Evolutionary conservation across 2,113 vertebrate species (phyloP), one percentile per base, ranked within the genome.

Genomic region (Pica pica): DNA sequence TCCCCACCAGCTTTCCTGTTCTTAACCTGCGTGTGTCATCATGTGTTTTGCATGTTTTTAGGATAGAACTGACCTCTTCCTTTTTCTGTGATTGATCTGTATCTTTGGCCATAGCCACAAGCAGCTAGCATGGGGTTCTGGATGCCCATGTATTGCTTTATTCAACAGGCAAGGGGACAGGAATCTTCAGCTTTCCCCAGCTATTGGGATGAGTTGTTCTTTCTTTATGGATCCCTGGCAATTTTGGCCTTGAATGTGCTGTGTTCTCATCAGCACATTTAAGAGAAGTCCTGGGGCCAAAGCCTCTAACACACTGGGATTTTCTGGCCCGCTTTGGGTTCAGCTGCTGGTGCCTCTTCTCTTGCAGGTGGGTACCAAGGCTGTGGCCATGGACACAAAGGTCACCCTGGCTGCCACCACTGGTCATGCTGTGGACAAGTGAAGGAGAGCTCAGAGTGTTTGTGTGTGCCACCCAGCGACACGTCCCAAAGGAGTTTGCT

Each of bases 391-490:
- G 97, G 98, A 33, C 99, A 99, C 94, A 99, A 98, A 94, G 99
- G 98, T 50, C 99, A 99, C 93, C 99, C 99, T 1, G 99, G 99
- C 41, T 98, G 98, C 91, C 98, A 98, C 1, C 99, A 99, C 97
- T 99, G 99, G 99, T 99, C 99, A 0, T 99, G 99, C 96, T 99
- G 99, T 77, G 99, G 99, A 67, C 98, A 97, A 82, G 97, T 98
- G 8, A 75, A 82, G 3, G 98, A 99, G 97, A 97, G 91, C 77
- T 99, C 98, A 0, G 99, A 99, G 74, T 99, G 98, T 49, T 95
- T 96, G 11, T 27, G 69, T 42, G 71, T 4, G 47, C 50, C 95
- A 11, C 86, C 71, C 8, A 87, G 92, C 0, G 92, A 98, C 5
- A 79, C 93, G 2, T 87, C 94, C 4, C 96, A 97, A 1, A 97